Conservation (phyloP, 2,113 vertebrate species). For the Carassius auratus region DNA sequence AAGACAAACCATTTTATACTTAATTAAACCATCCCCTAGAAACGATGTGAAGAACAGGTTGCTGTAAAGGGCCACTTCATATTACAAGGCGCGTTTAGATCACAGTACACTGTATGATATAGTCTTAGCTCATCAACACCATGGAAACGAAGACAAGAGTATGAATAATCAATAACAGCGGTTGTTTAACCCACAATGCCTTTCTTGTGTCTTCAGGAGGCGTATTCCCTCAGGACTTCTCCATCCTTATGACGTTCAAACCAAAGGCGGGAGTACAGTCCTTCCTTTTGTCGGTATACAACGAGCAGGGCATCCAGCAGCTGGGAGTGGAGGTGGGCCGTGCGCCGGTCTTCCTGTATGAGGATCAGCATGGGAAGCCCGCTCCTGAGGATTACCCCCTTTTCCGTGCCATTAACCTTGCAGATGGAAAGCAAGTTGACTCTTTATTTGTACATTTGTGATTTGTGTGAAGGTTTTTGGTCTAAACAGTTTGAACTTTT, state of each 20-base stretch:
- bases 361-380: slow-evolving; percentile 94
- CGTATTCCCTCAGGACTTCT: slow-evolving; percentile 94
- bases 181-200: slow-evolving; percentile 18
- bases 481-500: neutral
- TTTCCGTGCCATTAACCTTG: slow-evolving; percentile 90
- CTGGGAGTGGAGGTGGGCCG: slow-evolving; percentile 93
- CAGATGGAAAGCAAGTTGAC: slow-evolving; percentile 93
- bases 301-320: slow-evolving; percentile 93
- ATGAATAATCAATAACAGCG: slow-evolving; percentile 1
- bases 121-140: neutral
- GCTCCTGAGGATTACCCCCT: slow-evolving; percentile 91
- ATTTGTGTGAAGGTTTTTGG: neutral
- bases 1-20: slow-evolving; percentile 17
- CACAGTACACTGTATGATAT: neutral
- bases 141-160: neutral
- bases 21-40: neutral
- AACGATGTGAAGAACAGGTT: neutral
- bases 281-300: slow-evolving; percentile 94
- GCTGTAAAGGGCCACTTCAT: neutral
- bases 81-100: neutral
- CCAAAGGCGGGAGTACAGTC: slow-evolving; percentile 91
- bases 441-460: neutral
- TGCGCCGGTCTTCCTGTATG: slow-evolving; percentile 91
- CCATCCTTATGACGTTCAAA: slow-evolving; percentile 94
- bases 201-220: slow-evolving; percentile 73